Evolutionary conservation across 2,888 invertebrate species (phyloP), one percentile per base, ranked within the genome.

Genomic region (Euplagia quadripunctaria): DNA sequence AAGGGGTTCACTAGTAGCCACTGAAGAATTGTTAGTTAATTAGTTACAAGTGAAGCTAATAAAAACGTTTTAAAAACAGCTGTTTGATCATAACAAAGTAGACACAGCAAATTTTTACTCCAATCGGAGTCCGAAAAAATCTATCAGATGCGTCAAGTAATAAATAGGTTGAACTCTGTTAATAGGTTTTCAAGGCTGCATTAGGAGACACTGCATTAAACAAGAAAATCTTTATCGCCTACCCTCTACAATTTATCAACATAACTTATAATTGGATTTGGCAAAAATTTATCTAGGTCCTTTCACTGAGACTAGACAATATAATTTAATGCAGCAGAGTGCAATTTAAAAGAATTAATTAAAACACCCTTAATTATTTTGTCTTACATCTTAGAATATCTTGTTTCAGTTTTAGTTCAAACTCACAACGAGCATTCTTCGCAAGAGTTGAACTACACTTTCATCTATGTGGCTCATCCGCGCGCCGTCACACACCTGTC

Each of bases 401-500:
- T 86, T 81, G 74, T 96, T 96, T 67, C 91, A 97, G 97, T 97
- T 89, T 95, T 98, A 61, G 97, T 97, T 85, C 97, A 98, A 81
- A 96, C 97, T 58, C 97, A 97, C 93, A 93, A 97, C 70, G 98
- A 98, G 82, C 97, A 97, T 76, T 86, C 93, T 7, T 81, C 92
- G 20, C 90, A 96, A 41, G 98, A 98, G 86, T 92, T 98, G 64
- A 98, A 98, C 90, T 99, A 98, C 94, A 98, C 99, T 70, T 99
- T 98, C 93, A 98, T 99, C 49, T 99, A 99, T 89, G 98, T 99
- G 74, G 98, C 99, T 46, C 99, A 99, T 96, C 99, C 99, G 2
- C 97, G 99, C 72, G 98, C 99, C 66, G 98, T 99, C 68, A 99
- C 99, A 17, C 99, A 99, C 87, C 97, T 99, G 81, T 99, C 99